phyloP scores from a whole-genome alignment of 2,888 invertebrate species.

The Agrenia bidenticulata region DNA sequence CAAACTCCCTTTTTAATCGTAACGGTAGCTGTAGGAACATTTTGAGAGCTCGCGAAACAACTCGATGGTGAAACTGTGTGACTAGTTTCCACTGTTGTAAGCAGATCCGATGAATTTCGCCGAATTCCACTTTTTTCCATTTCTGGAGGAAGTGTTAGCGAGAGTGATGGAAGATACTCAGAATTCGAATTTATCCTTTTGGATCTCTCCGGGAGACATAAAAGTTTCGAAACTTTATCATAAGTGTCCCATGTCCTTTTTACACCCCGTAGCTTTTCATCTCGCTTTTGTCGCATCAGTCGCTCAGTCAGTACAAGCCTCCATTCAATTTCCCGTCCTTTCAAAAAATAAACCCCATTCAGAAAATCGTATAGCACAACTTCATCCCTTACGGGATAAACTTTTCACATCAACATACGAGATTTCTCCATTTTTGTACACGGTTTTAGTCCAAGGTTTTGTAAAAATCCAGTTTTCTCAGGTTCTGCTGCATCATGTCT shows the following conservation, averaged over 20 bases:
- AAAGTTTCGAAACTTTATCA: background rate
- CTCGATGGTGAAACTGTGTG: background rate
- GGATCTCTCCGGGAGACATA: too few species aligned
- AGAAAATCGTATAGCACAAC: too few species aligned
- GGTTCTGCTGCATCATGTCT: slow-evolving; percentile 29
- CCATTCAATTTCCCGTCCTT: slow-evolving; percentile 48
- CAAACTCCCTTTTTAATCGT: slow-evolving; percentile 25
- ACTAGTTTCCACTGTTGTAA: slow-evolving; percentile 17
- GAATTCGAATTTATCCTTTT: too few species aligned
- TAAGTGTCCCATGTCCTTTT: slow-evolving; percentile 45
- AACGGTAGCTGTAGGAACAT: background rate
- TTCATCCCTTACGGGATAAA: too few species aligned
- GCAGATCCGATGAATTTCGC: slow-evolving; percentile 31
- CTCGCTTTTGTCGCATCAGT: slow-evolving; percentile 40
- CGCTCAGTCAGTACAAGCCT: slow-evolving; percentile 43
- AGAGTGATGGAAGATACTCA: slow-evolving; percentile 5
- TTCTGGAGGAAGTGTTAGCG: slow-evolving; percentile 28
- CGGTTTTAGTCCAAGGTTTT: slow-evolving; percentile 44
- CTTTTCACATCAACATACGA: slow-evolving; percentile 41
- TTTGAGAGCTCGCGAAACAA: too few species aligned
- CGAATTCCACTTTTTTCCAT: background rate
- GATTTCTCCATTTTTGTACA: slow-evolving; percentile 41
- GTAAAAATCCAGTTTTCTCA: slow-evolving; percentile 41
- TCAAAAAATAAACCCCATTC: too few species aligned
- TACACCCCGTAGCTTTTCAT: slow-evolving; percentile 26